Base-by-base conservation (phyloP, 1,140 invertebrate genomes). In the Phymastichus coffea region DNA sequence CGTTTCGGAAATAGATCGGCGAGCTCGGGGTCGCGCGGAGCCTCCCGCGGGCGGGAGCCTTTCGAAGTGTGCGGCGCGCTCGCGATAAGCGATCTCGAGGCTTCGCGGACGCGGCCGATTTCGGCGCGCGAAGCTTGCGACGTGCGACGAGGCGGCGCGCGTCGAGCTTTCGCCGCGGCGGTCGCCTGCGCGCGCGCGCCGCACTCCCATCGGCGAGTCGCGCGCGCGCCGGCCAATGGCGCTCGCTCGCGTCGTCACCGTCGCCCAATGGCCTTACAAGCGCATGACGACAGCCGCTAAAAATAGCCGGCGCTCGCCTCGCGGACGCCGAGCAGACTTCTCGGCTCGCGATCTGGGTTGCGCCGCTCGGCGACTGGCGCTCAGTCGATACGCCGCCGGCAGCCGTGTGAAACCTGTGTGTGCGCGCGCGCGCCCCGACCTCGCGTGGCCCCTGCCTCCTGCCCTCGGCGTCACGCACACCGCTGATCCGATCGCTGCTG, bases 261-360 rank as follows among this genome's bases (percentile, higher is more conserved):
- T 1, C 0, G 23, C 22, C 74, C 68, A 76, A 73, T 75, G 38
- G 20, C 2, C 4, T 1, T 0, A 6, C 37, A 12, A 26, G 2
- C 1, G 26, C 56, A 30, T 77, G 75, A 72, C 73, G 73, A 64
- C 70, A 63, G 53, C 35, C 3, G 60, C 73, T 75, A 77, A 77
- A 74, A 71, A 77, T 77, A 77, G 52, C 64, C 43, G 38, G 26
- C 47, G 25, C 17, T 22, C 25, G 2, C 4, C 30, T 19, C 40
- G 4, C 22, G 20, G 20, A n/a, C 23, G 25, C 26, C 26, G 48
- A 23, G 46, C 55, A 46, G 52, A n/a, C n/a, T n/a, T n/a, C n/a
- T n/a, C n/a, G n/a, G n/a, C n/a, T n/a, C n/a, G 10, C 46, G 63
- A 75, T 76, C 73, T 76, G 74, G 75, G 75, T 74, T 72, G 75